Evolutionary conservation across 1,140 invertebrate genomes (phyloP).

Genomic region (Zophobas atratus): DNA sequence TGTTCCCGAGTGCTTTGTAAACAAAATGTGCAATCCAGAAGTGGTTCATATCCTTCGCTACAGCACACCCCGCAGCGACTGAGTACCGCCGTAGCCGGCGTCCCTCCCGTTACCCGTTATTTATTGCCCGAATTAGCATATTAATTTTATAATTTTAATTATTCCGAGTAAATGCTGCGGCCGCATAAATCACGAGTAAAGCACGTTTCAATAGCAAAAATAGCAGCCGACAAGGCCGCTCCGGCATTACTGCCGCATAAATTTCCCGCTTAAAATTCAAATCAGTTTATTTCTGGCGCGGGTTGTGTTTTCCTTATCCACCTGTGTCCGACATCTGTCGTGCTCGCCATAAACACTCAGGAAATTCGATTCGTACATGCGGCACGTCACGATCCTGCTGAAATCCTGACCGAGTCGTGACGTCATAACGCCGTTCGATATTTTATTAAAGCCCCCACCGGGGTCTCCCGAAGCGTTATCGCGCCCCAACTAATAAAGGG

Average conservation of each 20-base stretch:
- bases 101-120: constrained; percentile 1
- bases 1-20: constrained; percentile 35
- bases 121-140: not conserved
- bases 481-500: constrained; percentile 22
- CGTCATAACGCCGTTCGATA: constrained; percentile 43
- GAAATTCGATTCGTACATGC: constrained; percentile 15
- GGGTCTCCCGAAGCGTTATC: constrained; percentile 20
- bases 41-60: too few species aligned
- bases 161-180: constrained; percentile 25
- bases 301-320: constrained; percentile 7
- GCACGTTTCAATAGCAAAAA: constrained; percentile 22
- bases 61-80: too few species aligned
- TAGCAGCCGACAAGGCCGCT: constrained; percentile 10
- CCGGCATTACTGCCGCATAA: constrained; percentile 18
- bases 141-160: constrained; percentile 42
- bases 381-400: constrained; percentile 31
- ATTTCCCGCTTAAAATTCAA: constrained; percentile 42
- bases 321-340: constrained; percentile 41
- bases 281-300: constrained; percentile 33
- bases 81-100: not conserved
- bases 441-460: constrained; percentile 34
- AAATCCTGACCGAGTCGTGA: constrained; percentile 23
- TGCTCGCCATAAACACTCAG: constrained; percentile 23
- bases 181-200: constrained; percentile 32
- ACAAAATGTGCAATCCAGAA: constrained; percentile 11